Conservation (phyloP, 64 coral and sea anemone species). For the Montipora cactus region DNA sequence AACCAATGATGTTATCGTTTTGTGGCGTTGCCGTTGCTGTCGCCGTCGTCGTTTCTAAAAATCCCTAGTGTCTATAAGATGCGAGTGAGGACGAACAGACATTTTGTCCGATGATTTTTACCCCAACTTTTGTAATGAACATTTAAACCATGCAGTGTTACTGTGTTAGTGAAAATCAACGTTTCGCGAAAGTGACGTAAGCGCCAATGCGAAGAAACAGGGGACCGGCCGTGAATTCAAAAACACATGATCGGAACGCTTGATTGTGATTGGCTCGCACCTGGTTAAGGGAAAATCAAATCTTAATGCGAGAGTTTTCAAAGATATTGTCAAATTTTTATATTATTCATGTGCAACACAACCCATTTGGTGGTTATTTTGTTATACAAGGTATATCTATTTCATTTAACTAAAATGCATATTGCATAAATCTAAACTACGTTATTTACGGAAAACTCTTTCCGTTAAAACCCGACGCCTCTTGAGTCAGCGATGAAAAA, state of each 20-base stretch:
- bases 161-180: too few species aligned
- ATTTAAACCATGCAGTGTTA: too few species aligned
- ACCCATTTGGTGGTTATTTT: not conserved
- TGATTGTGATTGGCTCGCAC: too few species aligned
- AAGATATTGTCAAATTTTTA: not conserved
- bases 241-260: too few species aligned
- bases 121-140: not conserved
- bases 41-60: too few species aligned
- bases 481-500: not conserved
- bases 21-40: too few species aligned
- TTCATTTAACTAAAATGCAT: not conserved
- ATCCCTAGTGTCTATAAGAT: too few species aligned
- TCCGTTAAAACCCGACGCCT: not conserved
- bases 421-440: not conserved
- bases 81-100: not conserved
- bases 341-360: not conserved
- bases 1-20: too few species aligned
- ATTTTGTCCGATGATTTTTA: not conserved
- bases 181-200: too few species aligned
- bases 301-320: not conserved
- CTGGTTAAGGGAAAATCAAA: too few species aligned
- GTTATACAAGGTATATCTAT: not conserved
- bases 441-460: not conserved
- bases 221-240: too few species aligned
- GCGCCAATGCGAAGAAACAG: too few species aligned